phyloP scores from a whole-genome alignment of 2,113 vertebrate species.

The Melanostigma gelatinosum region DNA sequence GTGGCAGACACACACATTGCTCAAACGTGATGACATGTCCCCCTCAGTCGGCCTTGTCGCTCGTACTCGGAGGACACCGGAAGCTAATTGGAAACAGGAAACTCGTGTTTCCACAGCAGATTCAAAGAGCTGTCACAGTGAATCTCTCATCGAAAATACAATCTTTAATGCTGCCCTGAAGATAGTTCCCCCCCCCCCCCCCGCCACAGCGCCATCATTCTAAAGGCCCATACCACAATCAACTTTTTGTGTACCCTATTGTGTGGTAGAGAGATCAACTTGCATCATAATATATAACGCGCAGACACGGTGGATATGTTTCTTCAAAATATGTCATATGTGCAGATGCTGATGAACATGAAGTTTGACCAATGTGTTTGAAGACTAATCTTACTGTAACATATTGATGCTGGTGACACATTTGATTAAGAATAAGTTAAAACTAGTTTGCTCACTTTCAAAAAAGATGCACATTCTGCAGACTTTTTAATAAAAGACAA shows the following conservation, averaged over 20 bases:
- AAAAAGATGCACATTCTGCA: background rate
- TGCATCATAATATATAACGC: too few relatives aligned
- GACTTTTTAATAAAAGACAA: background rate
- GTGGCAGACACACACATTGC: constrained; percentile 29
- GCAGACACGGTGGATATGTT: too few relatives aligned
- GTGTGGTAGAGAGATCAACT: background rate
- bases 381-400: background rate
- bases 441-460: background rate
- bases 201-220: constrained; percentile 30
- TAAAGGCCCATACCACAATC: constrained; percentile 20
- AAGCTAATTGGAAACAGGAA: constrained; percentile 79
- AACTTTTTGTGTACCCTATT: constrained; percentile 22
- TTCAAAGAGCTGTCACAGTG: constrained; percentile 73
- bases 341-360: background rate
- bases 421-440: background rate
- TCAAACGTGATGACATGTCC: constrained; percentile 49
- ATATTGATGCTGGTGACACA: background rate
- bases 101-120: constrained; percentile 57
- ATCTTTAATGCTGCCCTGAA: constrained; percentile 24
- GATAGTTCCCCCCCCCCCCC: constrained; percentile 30
- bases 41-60: constrained; percentile 45
- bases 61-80: constrained; percentile 62
- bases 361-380: background rate
- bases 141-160: constrained; percentile 58
- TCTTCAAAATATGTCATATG: background rate